Evolutionary conservation across 2,113 vertebrate species (phyloP).

Genomic region (Verasper variegatus): DNA sequence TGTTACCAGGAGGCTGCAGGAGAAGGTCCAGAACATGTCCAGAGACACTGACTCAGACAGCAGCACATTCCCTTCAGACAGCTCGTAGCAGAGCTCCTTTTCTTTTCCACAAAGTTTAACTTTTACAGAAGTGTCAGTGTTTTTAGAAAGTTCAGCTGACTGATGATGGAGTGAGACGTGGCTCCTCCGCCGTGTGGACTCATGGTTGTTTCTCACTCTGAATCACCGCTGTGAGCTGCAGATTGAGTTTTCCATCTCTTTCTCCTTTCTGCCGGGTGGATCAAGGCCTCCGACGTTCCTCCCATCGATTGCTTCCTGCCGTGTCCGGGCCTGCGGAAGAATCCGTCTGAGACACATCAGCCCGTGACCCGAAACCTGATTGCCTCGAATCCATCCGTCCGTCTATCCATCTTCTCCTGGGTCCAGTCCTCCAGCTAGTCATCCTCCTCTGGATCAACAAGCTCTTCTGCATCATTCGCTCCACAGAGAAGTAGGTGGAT

Average conservation of each 20-base stretch:
- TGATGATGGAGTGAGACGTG: too few species aligned
- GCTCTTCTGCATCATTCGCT: background rate
- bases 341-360: constrained; percentile 42
- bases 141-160: too few species aligned
- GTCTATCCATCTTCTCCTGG: background rate
- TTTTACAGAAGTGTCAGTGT: too few species aligned
- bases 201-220: background rate
- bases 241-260: constrained; percentile 49
- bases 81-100: background rate
- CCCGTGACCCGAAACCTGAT: constrained; percentile 48
- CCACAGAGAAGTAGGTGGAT: background rate
- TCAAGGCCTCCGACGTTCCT: constrained; percentile 38
- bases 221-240: constrained; percentile 32
- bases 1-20: too few species aligned
- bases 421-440: background rate
- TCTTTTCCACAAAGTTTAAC: background rate
- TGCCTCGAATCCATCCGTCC: background rate
- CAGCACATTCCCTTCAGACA: background rate
- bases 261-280: constrained; percentile 49
- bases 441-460: background rate
- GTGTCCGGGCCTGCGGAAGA: constrained; percentile 59
- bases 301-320: constrained; percentile 59
- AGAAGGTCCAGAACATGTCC: too few species aligned
- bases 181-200: background rate
- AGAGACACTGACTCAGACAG: too few species aligned